phyloP scores from a whole-genome alignment of 1,140 invertebrate species.

The Reticulitermes speratus region DNA sequence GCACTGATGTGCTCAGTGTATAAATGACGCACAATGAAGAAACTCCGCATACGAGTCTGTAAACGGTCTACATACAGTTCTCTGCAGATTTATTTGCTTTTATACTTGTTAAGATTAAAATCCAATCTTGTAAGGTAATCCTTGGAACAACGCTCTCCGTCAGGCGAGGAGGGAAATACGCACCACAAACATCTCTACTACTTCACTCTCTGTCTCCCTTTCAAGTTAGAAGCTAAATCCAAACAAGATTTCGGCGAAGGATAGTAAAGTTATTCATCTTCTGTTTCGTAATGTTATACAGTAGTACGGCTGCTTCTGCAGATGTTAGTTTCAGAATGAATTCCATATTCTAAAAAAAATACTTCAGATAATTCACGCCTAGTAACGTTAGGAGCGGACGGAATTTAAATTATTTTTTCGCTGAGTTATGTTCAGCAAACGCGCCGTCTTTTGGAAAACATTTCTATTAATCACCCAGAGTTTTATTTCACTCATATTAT shows the following conservation, averaged over 20 bases:
- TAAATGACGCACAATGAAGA: background rate
- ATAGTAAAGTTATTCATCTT: background rate
- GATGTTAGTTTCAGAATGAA: too few relatives aligned
- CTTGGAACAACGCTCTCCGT: background rate
- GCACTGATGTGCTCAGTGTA: background rate
- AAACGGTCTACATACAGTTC: background rate
- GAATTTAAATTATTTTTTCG: too few relatives aligned
- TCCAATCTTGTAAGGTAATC: conserved; percentile 18
- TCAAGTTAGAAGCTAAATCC: background rate
- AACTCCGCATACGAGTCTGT: background rate
- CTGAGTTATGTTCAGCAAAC: too few relatives aligned
- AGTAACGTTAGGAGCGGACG: too few relatives aligned
- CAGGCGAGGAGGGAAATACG: background rate
- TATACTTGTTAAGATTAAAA: conserved; percentile 1
- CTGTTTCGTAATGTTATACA: too few relatives aligned
- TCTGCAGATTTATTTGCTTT: conserved; percentile 13
- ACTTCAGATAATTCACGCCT: background rate
- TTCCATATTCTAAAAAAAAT: background rate
- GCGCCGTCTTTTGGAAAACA: too few relatives aligned
- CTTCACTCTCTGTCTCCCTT: background rate
- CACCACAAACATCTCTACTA: background rate
- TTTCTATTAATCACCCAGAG: too few relatives aligned
- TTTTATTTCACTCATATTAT: too few relatives aligned
- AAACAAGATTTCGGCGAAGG: conserved; percentile 2
- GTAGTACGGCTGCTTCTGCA: background rate